Base-by-base conservation (phyloP, 2,113 vertebrate genomes). In the Spea multiplicata region DNA sequence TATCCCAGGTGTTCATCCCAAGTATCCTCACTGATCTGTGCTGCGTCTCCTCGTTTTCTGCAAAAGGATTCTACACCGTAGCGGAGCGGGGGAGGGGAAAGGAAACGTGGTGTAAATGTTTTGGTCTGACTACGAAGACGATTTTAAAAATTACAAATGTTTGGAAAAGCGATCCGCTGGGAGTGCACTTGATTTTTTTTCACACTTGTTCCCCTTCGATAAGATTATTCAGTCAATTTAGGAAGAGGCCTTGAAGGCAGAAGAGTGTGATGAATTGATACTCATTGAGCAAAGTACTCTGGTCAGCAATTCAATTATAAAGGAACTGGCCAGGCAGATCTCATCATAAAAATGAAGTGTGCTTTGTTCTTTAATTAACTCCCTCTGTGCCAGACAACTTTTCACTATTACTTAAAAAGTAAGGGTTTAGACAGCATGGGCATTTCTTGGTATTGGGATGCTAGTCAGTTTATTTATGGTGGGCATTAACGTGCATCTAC, bases 1-100 rank as follows among this genome's bases (percentile, higher is more conserved):
- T 91, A 80, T 98, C 95, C 97, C 97, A 99, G 3, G 96, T 97
- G 89, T 98, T 97, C 87, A 98, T 94, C 83, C 92, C 94, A 80
- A 98, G 88, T 91, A 98, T 93, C 84, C 93, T 93, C 50, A 93
- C 88, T 0, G 94, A 91, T 71, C 91, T 92, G 85, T 96, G 96
- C 67, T 94, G 95, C 6, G 94, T 87, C 83, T 96, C 95, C 4
- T 94, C 93, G 83, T 93, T 96, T 87, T 97, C 96, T 76, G 87
- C 89, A 83, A 96, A 91, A 0, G 94, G 94, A 71, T 84, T 96
- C 97, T 99, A 65, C 12, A 89, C 81, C 87, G 14, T 4, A 59
- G 69, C 9, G 81, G 44, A 83, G 12, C 89, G 82, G 83, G 9
- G 55, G 14, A 59, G 4, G 83, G 53, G 0, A 86, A 86, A 86